These are phyloP conservation scores for Hyles euphorbiae DNA, from an alignment of 1,140 invertebrate species.

Conservation along the genomic window DNA sequence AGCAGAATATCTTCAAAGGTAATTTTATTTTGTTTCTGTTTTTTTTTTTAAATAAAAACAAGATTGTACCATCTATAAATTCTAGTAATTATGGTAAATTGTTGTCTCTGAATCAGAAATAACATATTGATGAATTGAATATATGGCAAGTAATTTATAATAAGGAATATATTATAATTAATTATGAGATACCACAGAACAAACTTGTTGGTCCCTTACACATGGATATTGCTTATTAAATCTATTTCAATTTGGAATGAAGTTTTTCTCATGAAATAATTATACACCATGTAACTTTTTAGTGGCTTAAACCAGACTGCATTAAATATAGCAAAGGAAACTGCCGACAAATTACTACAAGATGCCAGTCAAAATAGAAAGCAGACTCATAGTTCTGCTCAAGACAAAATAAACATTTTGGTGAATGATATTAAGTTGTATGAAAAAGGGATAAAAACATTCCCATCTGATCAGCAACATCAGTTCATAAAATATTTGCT, in stretches of 20 bases:
- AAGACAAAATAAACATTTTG: slow-evolving; percentile 88
- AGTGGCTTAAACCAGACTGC: slow-evolving; percentile 75
- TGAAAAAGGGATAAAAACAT: slow-evolving; percentile 88
- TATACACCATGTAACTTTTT: slow-evolving; percentile 32
- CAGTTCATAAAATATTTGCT: slow-evolving; percentile 88
- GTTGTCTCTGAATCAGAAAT: too few relatives aligned
- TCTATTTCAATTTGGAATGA: too few relatives aligned
- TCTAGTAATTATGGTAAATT: background rate
- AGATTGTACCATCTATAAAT: too few relatives aligned
- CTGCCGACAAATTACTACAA: slow-evolving; percentile 83
- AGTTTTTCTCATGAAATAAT: too few relatives aligned
- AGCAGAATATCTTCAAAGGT: slow-evolving; percentile 78
- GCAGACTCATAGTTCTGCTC: slow-evolving; percentile 86
- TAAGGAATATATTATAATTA: too few relatives aligned
- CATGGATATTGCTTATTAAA: too few relatives aligned
- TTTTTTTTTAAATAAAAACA: too few relatives aligned
- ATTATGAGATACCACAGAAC: too few relatives aligned
- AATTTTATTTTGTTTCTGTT: slow-evolving; percentile 17
- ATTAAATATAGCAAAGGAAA: slow-evolving; percentile 79
- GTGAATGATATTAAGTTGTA: slow-evolving; percentile 87
- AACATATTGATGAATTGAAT: too few relatives aligned
- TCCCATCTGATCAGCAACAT: slow-evolving; percentile 76
- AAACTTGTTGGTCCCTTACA: too few relatives aligned
- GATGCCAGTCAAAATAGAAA: slow-evolving; percentile 80
- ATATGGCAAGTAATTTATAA: too few relatives aligned